These are phyloP conservation scores for Chionodraco myersi DNA, from an alignment of 2,113 vertebrate genomes.

Conservation along the genomic window DNA sequence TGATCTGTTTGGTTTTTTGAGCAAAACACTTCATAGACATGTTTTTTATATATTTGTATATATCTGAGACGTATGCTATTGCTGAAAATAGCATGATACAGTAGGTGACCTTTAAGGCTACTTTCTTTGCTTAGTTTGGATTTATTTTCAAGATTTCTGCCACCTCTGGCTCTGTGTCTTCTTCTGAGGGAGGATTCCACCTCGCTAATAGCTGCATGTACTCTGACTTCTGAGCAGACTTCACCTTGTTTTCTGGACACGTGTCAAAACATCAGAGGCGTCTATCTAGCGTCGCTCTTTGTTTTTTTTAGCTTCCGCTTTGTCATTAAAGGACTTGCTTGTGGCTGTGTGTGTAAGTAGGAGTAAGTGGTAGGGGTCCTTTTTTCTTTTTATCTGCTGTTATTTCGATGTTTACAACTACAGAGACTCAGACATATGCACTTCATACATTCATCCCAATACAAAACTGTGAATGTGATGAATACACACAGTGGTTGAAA, in stretches of 20 bases:
- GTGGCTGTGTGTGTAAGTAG: not conserved
- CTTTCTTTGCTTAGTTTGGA: too few species aligned
- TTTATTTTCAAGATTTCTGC: too few species aligned
- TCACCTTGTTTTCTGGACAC: not conserved
- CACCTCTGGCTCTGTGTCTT: not conserved
- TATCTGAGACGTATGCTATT: too few species aligned
- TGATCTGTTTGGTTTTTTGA: too few species aligned
- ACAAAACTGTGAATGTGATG: too few species aligned
- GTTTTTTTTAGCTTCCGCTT: slow-evolving; percentile 35
- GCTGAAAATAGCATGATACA: too few species aligned
- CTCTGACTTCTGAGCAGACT: not conserved
- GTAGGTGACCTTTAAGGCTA: too few species aligned
- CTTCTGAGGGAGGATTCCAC: not conserved
- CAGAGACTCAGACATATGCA: slow-evolving; percentile 24
- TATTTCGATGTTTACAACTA: slow-evolving; percentile 52
- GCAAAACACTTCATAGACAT: too few species aligned
- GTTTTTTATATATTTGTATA: too few species aligned
- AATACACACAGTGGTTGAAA: too few species aligned
- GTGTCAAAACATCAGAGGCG: slow-evolving; percentile 3
- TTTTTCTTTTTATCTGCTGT: slow-evolving; percentile 56
- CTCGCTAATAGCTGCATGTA: not conserved
- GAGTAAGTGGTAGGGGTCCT: slow-evolving; percentile 21
- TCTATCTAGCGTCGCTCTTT: slow-evolving; percentile 51
- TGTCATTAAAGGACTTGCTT: slow-evolving; percentile 51
- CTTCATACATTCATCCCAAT: not conserved